These are phyloP conservation scores for Carcina quercana DNA, from an alignment of 2,888 invertebrate genomes.

Conservation along the genomic window DNA sequence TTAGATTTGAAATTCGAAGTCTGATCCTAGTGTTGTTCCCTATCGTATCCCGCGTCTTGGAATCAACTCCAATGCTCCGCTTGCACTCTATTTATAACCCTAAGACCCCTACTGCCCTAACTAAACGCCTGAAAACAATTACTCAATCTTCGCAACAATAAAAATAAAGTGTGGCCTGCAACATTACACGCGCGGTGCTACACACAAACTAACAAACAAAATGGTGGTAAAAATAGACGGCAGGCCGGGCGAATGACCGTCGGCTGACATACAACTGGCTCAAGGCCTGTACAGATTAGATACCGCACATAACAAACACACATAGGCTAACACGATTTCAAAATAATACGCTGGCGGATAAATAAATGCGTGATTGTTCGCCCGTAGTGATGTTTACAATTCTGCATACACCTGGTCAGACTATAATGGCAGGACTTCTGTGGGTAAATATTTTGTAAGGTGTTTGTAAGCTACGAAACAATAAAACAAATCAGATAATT, in stretches of 20 bases:
- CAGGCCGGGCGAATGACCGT: conserved; percentile 62
- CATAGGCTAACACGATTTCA: conserved; percentile 41
- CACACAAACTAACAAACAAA: conserved; percentile 63
- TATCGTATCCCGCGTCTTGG: no score
- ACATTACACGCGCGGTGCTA: conserved; percentile 21
- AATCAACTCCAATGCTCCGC: no score
- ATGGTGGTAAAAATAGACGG: conserved; percentile 59
- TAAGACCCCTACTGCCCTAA: not conserved
- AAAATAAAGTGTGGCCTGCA: conserved; percentile 28
- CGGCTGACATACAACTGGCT: conserved; percentile 68
- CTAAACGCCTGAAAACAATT: conserved; percentile 29
- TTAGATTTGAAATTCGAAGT: no score
- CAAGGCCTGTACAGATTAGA: conserved; percentile 71
- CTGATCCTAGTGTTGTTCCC: no score
- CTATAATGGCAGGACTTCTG: no score
- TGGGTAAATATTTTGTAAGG: no score
- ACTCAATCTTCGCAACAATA: conserved; percentile 41
- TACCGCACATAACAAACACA: conserved; percentile 27
- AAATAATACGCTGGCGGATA: conserved; percentile 41
- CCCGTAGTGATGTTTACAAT: no score
- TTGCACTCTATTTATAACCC: no score
- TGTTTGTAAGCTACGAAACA: no score
- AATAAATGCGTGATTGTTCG: no score
- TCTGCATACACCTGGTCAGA: no score
- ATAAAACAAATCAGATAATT: no score